Conservation (phyloP, 2,888 invertebrate species). For the Exephanes ischioxanthus region DNA sequence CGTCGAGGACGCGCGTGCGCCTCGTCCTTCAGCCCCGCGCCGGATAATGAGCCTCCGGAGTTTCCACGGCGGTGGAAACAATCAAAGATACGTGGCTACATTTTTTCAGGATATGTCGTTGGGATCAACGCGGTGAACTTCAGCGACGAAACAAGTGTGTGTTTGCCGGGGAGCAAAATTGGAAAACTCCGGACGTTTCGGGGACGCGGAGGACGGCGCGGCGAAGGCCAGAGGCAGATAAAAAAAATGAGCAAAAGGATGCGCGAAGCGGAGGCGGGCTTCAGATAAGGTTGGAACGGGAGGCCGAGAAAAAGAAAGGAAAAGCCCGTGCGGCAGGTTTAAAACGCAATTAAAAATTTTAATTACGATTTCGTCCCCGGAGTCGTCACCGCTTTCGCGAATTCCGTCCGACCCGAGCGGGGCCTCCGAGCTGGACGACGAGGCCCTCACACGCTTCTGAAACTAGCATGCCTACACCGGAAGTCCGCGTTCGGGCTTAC, state of each 20-base stretch:
- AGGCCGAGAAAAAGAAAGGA: slow-evolving; percentile 64
- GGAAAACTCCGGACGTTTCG: slow-evolving; percentile 69
- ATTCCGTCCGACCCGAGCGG: neutral
- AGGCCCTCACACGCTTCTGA: slow-evolving; percentile 8
- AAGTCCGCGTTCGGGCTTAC: neutral
- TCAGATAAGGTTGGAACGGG: slow-evolving; percentile 40
- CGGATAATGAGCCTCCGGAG: slow-evolving; percentile 83
- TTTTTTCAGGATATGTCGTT: slow-evolving; percentile 15
- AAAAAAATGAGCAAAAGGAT: slow-evolving; percentile 62
- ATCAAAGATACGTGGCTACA: neutral
- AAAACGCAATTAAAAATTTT: slow-evolving; percentile 83
- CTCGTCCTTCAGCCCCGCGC: slow-evolving; percentile 69
- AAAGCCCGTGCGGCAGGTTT: slow-evolving; percentile 74
- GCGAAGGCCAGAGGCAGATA: slow-evolving; percentile 61
- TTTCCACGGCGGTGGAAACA: slow-evolving; percentile 71
- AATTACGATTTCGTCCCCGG: slow-evolving; percentile 79
- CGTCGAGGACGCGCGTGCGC: slow-evolving; percentile 39
- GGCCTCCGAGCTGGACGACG: too few relatives aligned
- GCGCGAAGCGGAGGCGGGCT: slow-evolving; percentile 54
- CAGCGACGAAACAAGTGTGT: slow-evolving; percentile 69
- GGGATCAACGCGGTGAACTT: neutral
- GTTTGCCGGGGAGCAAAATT: slow-evolving; percentile 72
- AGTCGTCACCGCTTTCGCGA: slow-evolving; percentile 62
- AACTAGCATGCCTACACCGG: slow-evolving; percentile 12
- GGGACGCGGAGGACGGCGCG: slow-evolving; percentile 28